Evolutionary conservation across 2,888 invertebrate species (phyloP), one percentile per base, ranked within the genome.

Genomic region (Stegana nigrithorax): DNA sequence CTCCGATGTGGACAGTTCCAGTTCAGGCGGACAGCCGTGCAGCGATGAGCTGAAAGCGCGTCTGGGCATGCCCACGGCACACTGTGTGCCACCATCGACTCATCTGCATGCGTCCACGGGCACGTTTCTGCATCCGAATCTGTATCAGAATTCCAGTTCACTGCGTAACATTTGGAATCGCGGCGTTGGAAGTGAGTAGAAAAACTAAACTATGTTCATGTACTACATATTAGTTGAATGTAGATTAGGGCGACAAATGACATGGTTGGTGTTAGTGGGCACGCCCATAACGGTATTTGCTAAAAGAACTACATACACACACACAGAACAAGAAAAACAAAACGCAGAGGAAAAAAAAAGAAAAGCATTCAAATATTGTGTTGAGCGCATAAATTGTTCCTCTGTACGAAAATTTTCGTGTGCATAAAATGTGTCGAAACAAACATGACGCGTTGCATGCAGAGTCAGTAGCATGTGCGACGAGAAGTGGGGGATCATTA

Each of bases 1-100:
- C 59, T 96, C 96, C 64, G 97, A 97, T 87, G 96, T 97, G 80
- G 97, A 97, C 87, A 96, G 96, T 75, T 96, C 96, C 70, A 96
- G 95, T 76, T 91, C 91, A 45, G 91, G 92, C 67, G 93, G 91
- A 67, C 90, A 90, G 84, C 88, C 86, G 50, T 86, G 86, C 68
- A 86, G 85, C 66, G 93, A 96, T 86, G 95, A 95, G 87, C 88
- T 95, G 82, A 95, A 95, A 87, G 93, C 94, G 63, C 89, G 95
- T 72, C 90, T 95, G 74, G 94, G 94, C 86, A 93, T 93, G 63
- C 89, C 90, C 67, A 69, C 78, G 56, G 77, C 86, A 47, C 75
- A 88, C 86, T 89, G 88, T 86, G 73, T 79, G 64, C 78, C 76
- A 67, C 83, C 79, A 73, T 42, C 32, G 55, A 65, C 75, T 10